These are phyloP conservation scores for Scaptomyza cyrtandrae DNA, from an alignment of 2,888 invertebrate species.

Conservation along the genomic window DNA sequence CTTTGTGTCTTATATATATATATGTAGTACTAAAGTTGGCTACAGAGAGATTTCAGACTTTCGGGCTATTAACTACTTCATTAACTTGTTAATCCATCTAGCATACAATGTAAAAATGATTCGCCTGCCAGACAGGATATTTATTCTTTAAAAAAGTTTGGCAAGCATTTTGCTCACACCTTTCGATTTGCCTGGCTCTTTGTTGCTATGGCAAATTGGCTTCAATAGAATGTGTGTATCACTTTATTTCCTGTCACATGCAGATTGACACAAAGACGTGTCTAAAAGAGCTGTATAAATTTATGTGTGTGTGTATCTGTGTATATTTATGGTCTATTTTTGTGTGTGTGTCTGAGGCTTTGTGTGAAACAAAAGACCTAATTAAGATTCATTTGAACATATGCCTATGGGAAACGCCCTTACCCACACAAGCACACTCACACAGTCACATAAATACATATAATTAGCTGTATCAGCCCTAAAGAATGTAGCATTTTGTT, in stretches of 20 bases:
- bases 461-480: constrained; percentile 62
- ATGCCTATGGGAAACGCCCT: constrained; percentile 42
- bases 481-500: constrained; percentile 71
- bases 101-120: background rate
- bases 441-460: constrained; percentile 27
- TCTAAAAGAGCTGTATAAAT: background rate
- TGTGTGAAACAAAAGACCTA: constrained; percentile 60
- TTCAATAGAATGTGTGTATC: constrained; percentile 16
- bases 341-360: constrained; percentile 52
- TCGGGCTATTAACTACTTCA: background rate
- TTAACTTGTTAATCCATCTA: background rate
- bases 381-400: constrained; percentile 65
- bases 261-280: background rate
- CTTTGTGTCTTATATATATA: background rate
- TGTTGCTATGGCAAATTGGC: constrained; percentile 13
- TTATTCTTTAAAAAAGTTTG: background rate
- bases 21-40: background rate
- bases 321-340: background rate
- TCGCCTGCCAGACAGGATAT: background rate
- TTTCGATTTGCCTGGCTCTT: constrained; percentile 3
- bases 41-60: background rate
- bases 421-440: background rate
- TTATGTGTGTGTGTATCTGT: background rate
- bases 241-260: constrained; percentile 26
- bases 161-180: background rate